Evolutionary conservation across 2,797 vertebrate species (phyloP).

Genomic region (Zalophus californianus): DNA sequence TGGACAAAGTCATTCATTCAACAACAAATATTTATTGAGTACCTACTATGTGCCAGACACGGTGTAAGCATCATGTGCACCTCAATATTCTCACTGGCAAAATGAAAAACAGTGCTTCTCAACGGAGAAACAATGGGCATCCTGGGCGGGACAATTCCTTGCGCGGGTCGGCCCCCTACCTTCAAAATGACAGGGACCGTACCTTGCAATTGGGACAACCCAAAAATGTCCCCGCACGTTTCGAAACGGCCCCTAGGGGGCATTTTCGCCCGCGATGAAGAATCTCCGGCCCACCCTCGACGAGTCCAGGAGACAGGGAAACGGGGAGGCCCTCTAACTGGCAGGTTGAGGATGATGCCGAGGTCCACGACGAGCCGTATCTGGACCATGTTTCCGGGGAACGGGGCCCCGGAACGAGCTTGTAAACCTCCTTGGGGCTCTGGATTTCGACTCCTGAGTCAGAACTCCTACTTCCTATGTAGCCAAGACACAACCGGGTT

Average conservation of each 20-base stretch:
- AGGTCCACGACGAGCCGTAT: neutral
- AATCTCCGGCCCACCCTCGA: neutral
- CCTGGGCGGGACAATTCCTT: neutral
- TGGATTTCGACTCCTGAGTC: neutral
- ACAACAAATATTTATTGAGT: neutral
- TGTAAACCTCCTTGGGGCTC: neutral
- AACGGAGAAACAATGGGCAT: neutral
- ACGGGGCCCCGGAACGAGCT: neutral
- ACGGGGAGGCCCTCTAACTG: neutral
- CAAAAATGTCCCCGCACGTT: neutral
- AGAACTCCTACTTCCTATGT: neutral
- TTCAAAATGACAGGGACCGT: neutral
- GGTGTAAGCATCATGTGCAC: neutral
- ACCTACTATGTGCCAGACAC: neutral
- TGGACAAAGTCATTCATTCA: neutral
- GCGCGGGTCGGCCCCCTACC: neutral
- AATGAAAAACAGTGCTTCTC: neutral
- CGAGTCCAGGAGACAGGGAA: neutral
- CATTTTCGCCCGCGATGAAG: neutral
- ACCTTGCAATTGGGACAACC: neutral
- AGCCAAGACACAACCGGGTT: neutral
- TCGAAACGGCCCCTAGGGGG: neutral
- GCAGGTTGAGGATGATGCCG: neutral
- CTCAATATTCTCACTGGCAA: neutral
- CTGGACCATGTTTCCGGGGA: neutral